A percentile compares a stretch with the other conserved stretches of the same genome.
These are phyloP conservation scores for Aphidius colemani DNA, from an alignment of 2,888 invertebrate species.

Conservation along the genomic window DNA sequence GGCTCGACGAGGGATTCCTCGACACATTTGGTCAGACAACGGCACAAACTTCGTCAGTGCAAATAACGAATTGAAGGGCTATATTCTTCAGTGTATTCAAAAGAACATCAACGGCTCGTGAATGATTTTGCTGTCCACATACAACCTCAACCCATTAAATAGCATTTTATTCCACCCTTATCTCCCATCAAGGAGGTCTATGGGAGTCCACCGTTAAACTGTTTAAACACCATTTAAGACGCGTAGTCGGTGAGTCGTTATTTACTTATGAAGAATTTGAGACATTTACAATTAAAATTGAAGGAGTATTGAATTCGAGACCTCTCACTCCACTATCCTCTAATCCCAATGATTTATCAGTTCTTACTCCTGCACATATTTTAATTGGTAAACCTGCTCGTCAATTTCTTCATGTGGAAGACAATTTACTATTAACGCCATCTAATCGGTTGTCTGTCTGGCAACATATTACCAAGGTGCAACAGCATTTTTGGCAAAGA, in stretches of 20 bases:
- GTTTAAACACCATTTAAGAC: conserved; percentile 39
- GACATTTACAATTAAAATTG: conserved; percentile 30
- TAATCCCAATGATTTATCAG: conserved; percentile 30
- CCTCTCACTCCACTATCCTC: conserved; percentile 32
- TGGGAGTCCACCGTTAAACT: conserved; percentile 42
- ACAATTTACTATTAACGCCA: conserved; percentile 18
- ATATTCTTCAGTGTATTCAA: conserved; percentile 1
- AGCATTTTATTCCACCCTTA: conserved; percentile 39
- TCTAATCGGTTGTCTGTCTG: conserved; percentile 32
- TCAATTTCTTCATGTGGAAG: too few relatives aligned
- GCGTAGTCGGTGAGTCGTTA: conserved; percentile 29
- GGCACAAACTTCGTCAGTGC: conserved; percentile 48
- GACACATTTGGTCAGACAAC: conserved; percentile 42
- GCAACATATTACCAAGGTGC: conserved; percentile 33
- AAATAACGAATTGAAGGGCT: conserved; percentile 36
- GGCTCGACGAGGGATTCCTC: conserved; percentile 15
- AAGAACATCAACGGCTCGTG: conserved; percentile 11
- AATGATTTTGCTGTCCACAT: conserved; percentile 3
- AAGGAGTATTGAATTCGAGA: conserved; percentile 34
- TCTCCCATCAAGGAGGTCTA: conserved; percentile 41
- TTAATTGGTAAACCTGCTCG: conserved; percentile 29
- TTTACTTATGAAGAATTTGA: conserved; percentile 39
- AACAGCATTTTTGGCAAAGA: conserved; percentile 32
- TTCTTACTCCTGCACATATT: conserved; percentile 33
- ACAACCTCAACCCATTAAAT: conserved; percentile 22